Base-by-base conservation (phyloP, 92 coral and sea anemone species). In the Palythoa grandiflora region DNA sequence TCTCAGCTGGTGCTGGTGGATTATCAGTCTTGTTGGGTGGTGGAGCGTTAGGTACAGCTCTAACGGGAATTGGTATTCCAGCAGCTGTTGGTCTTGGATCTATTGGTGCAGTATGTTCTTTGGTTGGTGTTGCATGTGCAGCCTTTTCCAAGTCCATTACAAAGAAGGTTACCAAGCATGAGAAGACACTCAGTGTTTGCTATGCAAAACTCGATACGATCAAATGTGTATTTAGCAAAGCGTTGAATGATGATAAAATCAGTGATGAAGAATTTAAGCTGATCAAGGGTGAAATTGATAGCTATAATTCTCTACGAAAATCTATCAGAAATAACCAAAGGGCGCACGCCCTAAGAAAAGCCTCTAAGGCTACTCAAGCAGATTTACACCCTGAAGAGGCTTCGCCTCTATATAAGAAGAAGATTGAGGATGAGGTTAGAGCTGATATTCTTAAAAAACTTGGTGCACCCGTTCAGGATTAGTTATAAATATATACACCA, bases 181-280 rank as follows among this genome's bases (percentile, higher is more conserved):
- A 83, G 53, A 83, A 65, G 63, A 83, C 74, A 1, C 0, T 13
- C 10, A 20, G 77, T 28, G 38, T 83, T 38, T 83, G 87, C 59
- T 54, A 10, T 12, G 11, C 87, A 21, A 83, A 83, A 12, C 28
- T 83, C 38, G 63, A 83, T 57, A 83, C 77, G 47, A 8, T 83
- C 15, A 83, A 83, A 65, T 77, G 63, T 9, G 4, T 60, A 0
- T 28, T 83, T 14, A 61, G 77, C 19, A 83, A 83, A 37, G 87
- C 87, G 2, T 28, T 83, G 9, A 61, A 83, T 37, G 87, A 83
- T 39, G 63, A 83, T 2, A 13, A 65, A 28, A 83, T 61, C 2
- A 28, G 20, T 8, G 20, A 83, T 8, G 87, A 83, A 63, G 87
- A 83, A 47, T 83, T 83, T 39, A n/a, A n/a, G n/a, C n/a, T n/a